These are phyloP conservation scores for Argentina silus DNA, from an alignment of 2,797 vertebrate species.

Conservation along the genomic window DNA sequence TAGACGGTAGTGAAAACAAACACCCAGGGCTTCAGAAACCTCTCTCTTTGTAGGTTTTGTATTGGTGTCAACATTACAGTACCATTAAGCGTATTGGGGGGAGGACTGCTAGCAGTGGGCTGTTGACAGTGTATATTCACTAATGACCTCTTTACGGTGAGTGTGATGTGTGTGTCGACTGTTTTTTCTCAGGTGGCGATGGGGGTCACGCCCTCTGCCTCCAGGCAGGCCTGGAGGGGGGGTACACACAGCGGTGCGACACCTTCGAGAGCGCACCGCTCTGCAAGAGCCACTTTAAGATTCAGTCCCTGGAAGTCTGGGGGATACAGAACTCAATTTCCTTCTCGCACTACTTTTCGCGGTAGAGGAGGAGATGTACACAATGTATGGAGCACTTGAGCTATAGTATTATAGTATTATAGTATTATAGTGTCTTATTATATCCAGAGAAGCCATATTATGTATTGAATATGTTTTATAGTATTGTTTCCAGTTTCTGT, in stretches of 20 bases:
- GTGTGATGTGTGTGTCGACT: conserved; percentile 13
- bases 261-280: conserved; percentile 86
- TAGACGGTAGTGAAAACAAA: background rate
- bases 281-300: conserved; percentile 82
- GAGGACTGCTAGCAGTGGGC: background rate
- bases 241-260: conserved; percentile 79
- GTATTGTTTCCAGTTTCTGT: background rate
- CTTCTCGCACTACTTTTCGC: conserved; percentile 42
- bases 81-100: background rate
- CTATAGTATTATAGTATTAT: too few species aligned
- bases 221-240: conserved; percentile 72
- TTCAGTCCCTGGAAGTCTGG: conserved; percentile 87
- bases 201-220: conserved; percentile 81
- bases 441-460: background rate
- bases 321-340: conserved; percentile 79
- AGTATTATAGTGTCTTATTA: too few species aligned
- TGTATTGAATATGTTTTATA: background rate
- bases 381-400: conserved; percentile 4
- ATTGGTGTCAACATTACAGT: conserved; percentile 23
- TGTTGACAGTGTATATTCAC: conserved; percentile 19
- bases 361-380: conserved; percentile 27
- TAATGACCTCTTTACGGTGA: background rate
- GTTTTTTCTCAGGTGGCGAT: conserved; percentile 76
- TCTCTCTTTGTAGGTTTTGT: background rate
- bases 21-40: background rate